Conservation (phyloP, 2,113 vertebrate species). For the Heterotilapia buettikoferi region DNA sequence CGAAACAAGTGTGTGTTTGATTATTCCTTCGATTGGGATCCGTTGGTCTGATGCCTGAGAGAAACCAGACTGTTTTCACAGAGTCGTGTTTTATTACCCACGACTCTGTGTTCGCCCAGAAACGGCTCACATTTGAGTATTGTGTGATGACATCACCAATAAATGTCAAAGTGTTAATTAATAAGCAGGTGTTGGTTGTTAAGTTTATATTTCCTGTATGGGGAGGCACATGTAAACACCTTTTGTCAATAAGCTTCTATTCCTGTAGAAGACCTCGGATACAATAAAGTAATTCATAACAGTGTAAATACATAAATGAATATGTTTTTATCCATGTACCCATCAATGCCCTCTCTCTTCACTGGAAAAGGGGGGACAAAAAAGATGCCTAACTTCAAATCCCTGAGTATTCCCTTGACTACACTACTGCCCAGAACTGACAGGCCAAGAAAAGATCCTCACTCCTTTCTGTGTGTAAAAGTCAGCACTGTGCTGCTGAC, state of each 20-base stretch:
- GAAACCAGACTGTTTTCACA: not conserved
- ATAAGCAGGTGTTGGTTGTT: not conserved
- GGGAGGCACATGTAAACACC: not conserved
- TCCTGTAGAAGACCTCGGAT: not conserved
- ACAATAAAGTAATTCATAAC: not conserved
- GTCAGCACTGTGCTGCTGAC: slow-evolving; percentile 8
- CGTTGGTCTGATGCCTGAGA: not conserved
- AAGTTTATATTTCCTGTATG: not conserved
- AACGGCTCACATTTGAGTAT: not conserved
- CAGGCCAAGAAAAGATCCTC: not conserved
- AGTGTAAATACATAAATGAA: not conserved
- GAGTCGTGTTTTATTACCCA: not conserved
- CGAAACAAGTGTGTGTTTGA: not conserved
- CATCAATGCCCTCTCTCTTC: not conserved
- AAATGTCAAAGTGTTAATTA: not conserved
- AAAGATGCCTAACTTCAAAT: not conserved
- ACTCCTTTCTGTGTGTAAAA: slow-evolving; percentile 10
- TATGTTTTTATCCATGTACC: not conserved
- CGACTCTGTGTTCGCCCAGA: not conserved
- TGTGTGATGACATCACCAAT: not conserved
- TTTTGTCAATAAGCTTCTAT: not conserved
- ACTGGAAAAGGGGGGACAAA: not conserved
- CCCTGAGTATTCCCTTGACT: not conserved
- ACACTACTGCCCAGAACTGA: slow-evolving; percentile 45
- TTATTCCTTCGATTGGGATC: not conserved